Evolutionary conservation across 2,113 vertebrate species (phyloP).

Genomic region (Thamnaconus septentrionalis): DNA sequence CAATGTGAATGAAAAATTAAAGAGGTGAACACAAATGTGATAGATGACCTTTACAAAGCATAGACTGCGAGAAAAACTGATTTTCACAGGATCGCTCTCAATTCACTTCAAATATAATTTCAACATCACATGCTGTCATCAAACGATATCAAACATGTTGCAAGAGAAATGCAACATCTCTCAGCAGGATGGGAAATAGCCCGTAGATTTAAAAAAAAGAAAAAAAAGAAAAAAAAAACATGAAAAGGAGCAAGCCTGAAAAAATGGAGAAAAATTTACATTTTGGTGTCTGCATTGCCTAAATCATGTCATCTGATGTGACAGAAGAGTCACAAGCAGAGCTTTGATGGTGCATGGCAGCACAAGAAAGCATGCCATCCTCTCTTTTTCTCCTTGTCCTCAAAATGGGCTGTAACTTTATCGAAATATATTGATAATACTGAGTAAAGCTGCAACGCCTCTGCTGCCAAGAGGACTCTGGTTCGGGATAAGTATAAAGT

Average conservation of each 20-base stretch:
- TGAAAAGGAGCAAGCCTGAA: constrained; percentile 17
- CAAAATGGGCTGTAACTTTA: constrained; percentile 48
- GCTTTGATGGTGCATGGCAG: constrained; percentile 29
- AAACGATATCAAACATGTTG: too few species aligned
- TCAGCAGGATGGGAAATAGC: constrained; percentile 23
- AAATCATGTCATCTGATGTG: constrained; percentile 57
- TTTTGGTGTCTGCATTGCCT: constrained; percentile 35
- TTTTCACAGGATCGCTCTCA: too few species aligned
- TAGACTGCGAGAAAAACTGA: too few species aligned
- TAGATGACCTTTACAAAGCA: too few species aligned
- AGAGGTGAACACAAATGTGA: too few species aligned
- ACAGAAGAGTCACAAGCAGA: constrained; percentile 53
- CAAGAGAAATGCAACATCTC: constrained; percentile 9
- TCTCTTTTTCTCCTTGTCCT: constrained; percentile 30
- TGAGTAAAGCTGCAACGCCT: constrained; percentile 25
- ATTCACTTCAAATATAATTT: too few species aligned
- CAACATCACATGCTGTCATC: too few species aligned
- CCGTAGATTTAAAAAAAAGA: not conserved
- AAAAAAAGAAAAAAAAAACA: constrained; percentile 7
- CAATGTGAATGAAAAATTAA: too few species aligned
- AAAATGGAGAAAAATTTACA: constrained; percentile 20
- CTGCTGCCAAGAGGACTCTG: constrained; percentile 29
- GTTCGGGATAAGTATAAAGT: constrained; percentile 51
- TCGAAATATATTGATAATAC: constrained; percentile 60
- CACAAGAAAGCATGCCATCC: constrained; percentile 37